These are phyloP conservation scores for Drosophila pandora DNA, from an alignment of 1,140 invertebrate species.

Conservation along the genomic window DNA sequence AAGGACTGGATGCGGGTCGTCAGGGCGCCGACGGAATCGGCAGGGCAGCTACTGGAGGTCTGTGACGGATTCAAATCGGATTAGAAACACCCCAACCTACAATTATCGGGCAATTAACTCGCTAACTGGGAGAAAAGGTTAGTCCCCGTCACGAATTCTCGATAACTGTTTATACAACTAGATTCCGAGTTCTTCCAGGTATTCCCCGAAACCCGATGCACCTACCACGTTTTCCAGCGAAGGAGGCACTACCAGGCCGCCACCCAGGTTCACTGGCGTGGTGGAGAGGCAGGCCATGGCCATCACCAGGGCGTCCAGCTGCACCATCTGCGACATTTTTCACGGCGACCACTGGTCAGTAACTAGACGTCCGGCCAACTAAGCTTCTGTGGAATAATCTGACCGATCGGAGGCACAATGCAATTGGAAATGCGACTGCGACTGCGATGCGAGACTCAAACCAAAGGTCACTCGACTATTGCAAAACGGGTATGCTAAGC, in stretches of 20 bases:
- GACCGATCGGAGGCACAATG: conserved; percentile 23
- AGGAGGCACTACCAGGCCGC: conserved; percentile 26
- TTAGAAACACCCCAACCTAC: neutral
- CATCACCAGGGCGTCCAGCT: conserved; percentile 68
- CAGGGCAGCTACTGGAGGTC: conserved; percentile 32
- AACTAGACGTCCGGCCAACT: conserved; percentile 1
- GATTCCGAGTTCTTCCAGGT: neutral
- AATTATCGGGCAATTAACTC: neutral
- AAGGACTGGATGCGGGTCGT: conserved; percentile 46
- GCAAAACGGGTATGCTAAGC: conserved; percentile 44
- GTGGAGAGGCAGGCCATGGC: conserved; percentile 70
- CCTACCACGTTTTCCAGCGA: conserved; percentile 44
- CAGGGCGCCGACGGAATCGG: conserved; percentile 37
- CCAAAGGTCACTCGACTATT: conserved; percentile 36
- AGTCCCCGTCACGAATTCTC: neutral
- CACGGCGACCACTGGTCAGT: neutral
- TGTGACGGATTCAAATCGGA: neutral
- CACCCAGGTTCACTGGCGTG: conserved; percentile 51
- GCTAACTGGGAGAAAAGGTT: neutral
- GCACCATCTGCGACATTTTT: conserved; percentile 62
- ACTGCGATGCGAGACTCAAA: neutral
- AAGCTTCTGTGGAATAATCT: conserved; percentile 1
- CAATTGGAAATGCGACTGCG: conserved; percentile 9
- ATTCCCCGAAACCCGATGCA: neutral
- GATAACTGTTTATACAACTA: neutral